Conservation (phyloP, 2,888 invertebrate species). For the Tromatobia lineatoria region DNA sequence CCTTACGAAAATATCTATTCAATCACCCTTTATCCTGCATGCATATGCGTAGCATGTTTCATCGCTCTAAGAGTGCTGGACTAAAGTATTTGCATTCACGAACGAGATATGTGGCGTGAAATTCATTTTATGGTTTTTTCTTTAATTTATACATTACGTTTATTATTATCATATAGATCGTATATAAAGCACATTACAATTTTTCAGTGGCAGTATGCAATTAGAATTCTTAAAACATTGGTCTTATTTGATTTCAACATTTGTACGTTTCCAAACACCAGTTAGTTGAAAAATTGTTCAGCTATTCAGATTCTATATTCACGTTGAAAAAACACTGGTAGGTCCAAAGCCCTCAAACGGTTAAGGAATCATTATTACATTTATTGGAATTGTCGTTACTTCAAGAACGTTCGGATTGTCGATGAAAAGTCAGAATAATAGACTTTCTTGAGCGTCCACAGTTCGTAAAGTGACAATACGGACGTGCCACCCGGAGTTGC, state of each 20-base stretch:
- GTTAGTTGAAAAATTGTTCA: background rate
- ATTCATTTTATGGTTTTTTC: background rate
- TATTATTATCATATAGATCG: background rate
- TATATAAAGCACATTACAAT: background rate
- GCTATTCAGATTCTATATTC: background rate
- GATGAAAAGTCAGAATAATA: background rate
- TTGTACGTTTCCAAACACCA: background rate
- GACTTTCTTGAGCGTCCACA: background rate
- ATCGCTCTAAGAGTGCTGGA: slow-evolving; percentile 33
- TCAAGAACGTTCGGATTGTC: background rate
- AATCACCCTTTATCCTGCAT: slow-evolving; percentile 20
- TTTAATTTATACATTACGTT: background rate
- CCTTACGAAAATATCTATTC: slow-evolving; percentile 34
- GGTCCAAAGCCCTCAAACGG: background rate
- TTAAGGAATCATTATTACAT: background rate
- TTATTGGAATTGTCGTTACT: slow-evolving; percentile 1
- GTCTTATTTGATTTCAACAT: background rate
- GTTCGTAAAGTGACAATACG: slow-evolving; percentile 14
- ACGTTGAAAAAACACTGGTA: background rate
- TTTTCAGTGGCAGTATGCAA: background rate
- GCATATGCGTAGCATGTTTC: slow-evolving; percentile 33
- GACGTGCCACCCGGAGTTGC: slow-evolving; percentile 7
- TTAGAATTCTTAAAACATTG: background rate
- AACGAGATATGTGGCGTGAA: background rate
- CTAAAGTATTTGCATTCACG: slow-evolving; percentile 40